Percentiles rank a stretch among this genome's conserved stretches.
These are phyloP conservation scores for Palaemon carinicauda DNA, from an alignment of 1,140 invertebrate species.

Conservation along the genomic window DNA sequence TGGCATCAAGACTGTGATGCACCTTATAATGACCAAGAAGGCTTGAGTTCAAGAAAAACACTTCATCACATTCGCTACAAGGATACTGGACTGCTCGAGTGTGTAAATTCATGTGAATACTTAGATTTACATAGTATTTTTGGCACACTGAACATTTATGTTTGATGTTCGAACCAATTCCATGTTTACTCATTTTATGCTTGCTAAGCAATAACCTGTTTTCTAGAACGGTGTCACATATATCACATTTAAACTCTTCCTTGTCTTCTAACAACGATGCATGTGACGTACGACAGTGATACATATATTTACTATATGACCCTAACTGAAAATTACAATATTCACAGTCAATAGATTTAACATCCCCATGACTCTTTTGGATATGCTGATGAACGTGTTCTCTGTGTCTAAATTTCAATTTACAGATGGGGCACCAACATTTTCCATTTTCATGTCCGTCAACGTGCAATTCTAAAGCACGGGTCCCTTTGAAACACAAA, in stretches of 20 bases:
- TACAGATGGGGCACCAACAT: conserved; percentile 46
- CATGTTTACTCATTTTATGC: conserved; percentile 26
- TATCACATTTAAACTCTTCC: neutral
- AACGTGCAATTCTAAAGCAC: conserved; percentile 17
- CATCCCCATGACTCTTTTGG: conserved; percentile 10
- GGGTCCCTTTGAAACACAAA: conserved; percentile 32
- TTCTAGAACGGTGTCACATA: conserved; percentile 4
- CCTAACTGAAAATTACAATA: conserved; percentile 18
- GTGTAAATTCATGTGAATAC: conserved; percentile 44
- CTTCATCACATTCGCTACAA: conserved; percentile 37
- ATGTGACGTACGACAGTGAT: conserved; percentile 33
- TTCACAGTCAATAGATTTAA: conserved; percentile 24
- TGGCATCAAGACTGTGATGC: conserved; percentile 21
- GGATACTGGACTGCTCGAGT: conserved; percentile 41
- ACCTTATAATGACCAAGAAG: conserved; percentile 31
- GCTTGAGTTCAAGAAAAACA: conserved; percentile 42
- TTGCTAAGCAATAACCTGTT: conserved; percentile 31
- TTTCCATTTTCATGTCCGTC: conserved; percentile 32
- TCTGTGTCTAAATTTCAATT: conserved; percentile 18
- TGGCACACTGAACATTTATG: conserved; percentile 40
- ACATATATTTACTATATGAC: conserved; percentile 38
- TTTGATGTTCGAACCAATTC: conserved; percentile 2
- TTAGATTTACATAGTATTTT: conserved; percentile 38
- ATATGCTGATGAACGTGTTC: conserved; percentile 32
- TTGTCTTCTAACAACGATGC: conserved; percentile 36